Evolutionary conservation across 92 coral and sea anemone genomes (phyloP), one percentile per base, ranked within the genome.

Genomic region (Pocillopora meandrina): DNA sequence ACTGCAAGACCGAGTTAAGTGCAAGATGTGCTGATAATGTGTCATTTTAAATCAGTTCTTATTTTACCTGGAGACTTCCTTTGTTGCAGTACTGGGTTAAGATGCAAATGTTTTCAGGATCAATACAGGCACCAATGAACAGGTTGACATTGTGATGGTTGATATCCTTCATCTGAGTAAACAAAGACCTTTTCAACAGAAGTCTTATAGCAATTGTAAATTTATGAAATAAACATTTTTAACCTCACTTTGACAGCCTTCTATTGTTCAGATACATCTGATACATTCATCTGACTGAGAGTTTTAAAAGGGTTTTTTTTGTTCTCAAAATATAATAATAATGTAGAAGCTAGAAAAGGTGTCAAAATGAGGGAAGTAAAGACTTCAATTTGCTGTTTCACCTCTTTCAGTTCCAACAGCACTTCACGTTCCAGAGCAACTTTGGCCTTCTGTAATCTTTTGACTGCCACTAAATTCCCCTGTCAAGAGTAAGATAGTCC

Each of bases 91-190:
- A 95, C 15, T 86, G 90, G 47, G 85, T 89, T 57, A 95, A 76
- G 71, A 95, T 81, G 66, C 91, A 90, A 36, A 95, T 87, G 77
- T 95, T 89, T 19, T 89, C 91, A 12, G 94, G 93, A 47, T 93
- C 97, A 26, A 95, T 94, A 80, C 97, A 93, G 34, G 98, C 98
- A 42, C 98, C 98, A 71, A 95, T 75, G 76, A 95, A 95, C 52
- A 90, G 80, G 86, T 95, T 95, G 18, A 95, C 84, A 69, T 95
- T 95, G 55, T 84, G 92, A 65, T 95, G 98, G 61, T 63, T 86
- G 35, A 93, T 77, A 72, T 95, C 98, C 70, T 89, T 89, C 92
- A 91, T 89, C 98, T 95, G 63, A 15, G 63, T 16, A 58, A 66
- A 64, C 15, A 56, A 3, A 61, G 62, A 42, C 52, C 52, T 42